Percentiles rank a stretch among this genome's conserved stretches.
phyloP scores from a whole-genome alignment of 2,888 invertebrate species.

The Drosophila gaucha region DNA sequence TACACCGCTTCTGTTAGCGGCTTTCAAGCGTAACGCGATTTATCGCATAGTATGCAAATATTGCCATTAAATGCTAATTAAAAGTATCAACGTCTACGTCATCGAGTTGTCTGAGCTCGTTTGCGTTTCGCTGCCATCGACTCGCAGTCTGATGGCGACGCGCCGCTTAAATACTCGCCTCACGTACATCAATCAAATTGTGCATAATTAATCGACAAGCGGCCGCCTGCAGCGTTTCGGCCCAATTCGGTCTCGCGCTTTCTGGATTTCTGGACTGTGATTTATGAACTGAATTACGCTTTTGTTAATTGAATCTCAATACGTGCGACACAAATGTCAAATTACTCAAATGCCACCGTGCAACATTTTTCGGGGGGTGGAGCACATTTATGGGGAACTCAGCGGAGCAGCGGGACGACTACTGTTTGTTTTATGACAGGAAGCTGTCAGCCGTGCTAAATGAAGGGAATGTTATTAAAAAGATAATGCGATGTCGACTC shows the following conservation, averaged over 20 bases:
- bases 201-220: slow-evolving; percentile 69
- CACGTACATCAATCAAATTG: slow-evolving; percentile 77
- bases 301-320: slow-evolving; percentile 66
- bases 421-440: slow-evolving; percentile 71
- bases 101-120: slow-evolving; percentile 31
- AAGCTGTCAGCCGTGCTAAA: slow-evolving; percentile 66
- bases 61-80: slow-evolving; percentile 64
- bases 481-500: slow-evolving; percentile 55
- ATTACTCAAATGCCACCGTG: slow-evolving; percentile 35
- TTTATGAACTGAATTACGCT: slow-evolving; percentile 65
- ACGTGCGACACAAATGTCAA: slow-evolving; percentile 55
- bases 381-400: slow-evolving; percentile 31
- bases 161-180: slow-evolving; percentile 44
- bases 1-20: slow-evolving; percentile 3
- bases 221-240: slow-evolving; percentile 10
- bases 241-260: slow-evolving; percentile 1
- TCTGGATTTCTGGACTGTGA: slow-evolving; percentile 45
- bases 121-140: slow-evolving; percentile 19
- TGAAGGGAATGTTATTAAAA: slow-evolving; percentile 64
- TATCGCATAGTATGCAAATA: slow-evolving; percentile 54
- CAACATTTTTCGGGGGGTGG: slow-evolving; percentile 18
- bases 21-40: slow-evolving; percentile 16
- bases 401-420: slow-evolving; percentile 24
- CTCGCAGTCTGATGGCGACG: not conserved
- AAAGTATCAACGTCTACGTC: slow-evolving; percentile 57